These are phyloP conservation scores for Montipora efflorescens DNA, from an alignment of 64 coral and sea anemone species.

Conservation along the genomic window DNA sequence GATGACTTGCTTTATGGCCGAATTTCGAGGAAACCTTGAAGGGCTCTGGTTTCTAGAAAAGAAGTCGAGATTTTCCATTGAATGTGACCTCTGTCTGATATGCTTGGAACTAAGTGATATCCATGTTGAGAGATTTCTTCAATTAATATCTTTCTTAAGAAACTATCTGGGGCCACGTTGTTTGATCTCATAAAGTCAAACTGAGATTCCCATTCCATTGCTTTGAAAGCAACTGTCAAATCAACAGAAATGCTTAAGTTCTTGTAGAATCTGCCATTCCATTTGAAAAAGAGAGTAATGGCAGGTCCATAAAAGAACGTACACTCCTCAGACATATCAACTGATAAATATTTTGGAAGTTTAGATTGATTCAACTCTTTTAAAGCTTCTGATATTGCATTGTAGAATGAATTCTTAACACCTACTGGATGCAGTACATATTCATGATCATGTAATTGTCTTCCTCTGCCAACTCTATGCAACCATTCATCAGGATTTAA, in stretches of 20 bases:
- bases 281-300: constrained; percentile 61
- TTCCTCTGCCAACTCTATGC: too few species aligned
- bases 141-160: constrained; percentile 31
- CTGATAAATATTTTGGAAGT: constrained; percentile 22
- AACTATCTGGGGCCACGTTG: constrained; percentile 29
- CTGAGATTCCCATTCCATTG: constrained; percentile 43
- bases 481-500: too few species aligned
- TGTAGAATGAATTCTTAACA: constrained; percentile 47
- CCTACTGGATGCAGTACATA: constrained; percentile 41
- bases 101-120: constrained; percentile 52
- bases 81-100: constrained; percentile 38
- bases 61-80: constrained; percentile 52
- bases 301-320: constrained; percentile 25
- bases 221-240: background rate
- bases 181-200: constrained; percentile 35
- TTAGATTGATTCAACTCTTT: constrained; percentile 21
- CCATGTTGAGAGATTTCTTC: constrained; percentile 26
- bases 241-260: constrained; percentile 42
- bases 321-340: background rate
- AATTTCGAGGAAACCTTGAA: constrained; percentile 20
- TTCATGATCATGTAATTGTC: background rate
- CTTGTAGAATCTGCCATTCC: constrained; percentile 43
- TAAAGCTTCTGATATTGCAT: constrained; percentile 12
- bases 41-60: constrained; percentile 48
- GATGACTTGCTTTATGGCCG: too few species aligned